Conservation (phyloP, 2,113 vertebrate species). For the Rhombomys opimus region DNA sequence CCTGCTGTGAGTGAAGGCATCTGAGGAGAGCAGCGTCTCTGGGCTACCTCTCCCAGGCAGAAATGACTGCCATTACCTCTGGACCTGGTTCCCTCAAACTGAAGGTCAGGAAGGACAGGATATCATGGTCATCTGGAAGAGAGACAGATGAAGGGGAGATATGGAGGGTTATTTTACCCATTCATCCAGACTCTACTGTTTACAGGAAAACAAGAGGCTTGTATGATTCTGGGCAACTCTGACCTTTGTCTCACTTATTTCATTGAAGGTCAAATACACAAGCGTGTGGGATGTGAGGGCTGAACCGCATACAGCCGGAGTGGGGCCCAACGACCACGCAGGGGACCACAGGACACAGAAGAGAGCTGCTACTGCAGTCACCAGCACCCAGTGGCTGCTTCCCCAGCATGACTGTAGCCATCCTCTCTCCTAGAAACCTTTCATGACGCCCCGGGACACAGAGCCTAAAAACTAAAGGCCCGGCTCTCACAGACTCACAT, state of each 20-base stretch:
- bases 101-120: constrained; percentile 82
- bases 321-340: neutral
- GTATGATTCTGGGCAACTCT: neutral
- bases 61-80: constrained; percentile 66
- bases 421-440: neutral
- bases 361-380: neutral
- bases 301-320: neutral
- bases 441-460: neutral
- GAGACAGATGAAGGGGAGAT: neutral
- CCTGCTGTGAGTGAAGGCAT: neutral
- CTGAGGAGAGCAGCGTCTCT: too few relatives aligned
- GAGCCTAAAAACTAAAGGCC: neutral
- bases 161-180: neutral
- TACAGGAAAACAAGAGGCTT: neutral
- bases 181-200: too few relatives aligned
- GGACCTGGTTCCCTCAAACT: constrained; percentile 70
- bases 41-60: neutral
- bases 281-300: neutral
- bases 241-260: neutral
- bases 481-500: neutral
- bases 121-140: constrained; percentile 80
- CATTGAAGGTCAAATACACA: neutral
- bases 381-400: accelerated
- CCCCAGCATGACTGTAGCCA: neutral
- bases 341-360: neutral